A percentile compares a stretch with the other conserved stretches of the same genome.
phyloP scores from a whole-genome alignment of 2,888 invertebrate genomes.

The Oscheius sp. region DNA sequence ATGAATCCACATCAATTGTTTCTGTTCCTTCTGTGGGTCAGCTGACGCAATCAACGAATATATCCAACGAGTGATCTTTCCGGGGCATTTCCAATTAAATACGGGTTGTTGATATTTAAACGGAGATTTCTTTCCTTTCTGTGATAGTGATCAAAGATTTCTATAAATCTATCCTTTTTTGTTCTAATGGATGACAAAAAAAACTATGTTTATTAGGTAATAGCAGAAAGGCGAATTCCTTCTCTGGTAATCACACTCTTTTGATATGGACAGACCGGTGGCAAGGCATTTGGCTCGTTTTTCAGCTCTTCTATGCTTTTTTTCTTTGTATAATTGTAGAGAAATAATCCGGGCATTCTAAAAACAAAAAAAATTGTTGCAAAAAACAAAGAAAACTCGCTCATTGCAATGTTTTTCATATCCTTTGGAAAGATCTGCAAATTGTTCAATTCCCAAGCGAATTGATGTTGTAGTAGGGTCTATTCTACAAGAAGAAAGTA shows the following conservation, averaged over 20 bases:
- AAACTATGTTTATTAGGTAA: background rate
- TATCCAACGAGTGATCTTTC: constrained; percentile 20
- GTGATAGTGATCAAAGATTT: background rate
- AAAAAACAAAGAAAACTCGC: constrained; percentile 20
- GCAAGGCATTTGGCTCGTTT: constrained; percentile 47
- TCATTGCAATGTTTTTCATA: constrained; percentile 65
- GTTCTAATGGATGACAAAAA: too few species aligned
- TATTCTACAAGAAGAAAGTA: constrained; percentile 47
- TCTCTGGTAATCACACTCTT: background rate
- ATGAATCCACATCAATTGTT: background rate
- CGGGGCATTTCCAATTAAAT: too few species aligned
- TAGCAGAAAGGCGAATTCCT: constrained; percentile 3
- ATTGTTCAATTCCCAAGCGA: constrained; percentile 65
- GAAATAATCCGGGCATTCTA: constrained; percentile 66
- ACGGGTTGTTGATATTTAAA: background rate
- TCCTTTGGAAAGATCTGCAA: constrained; percentile 59
- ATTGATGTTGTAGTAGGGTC: constrained; percentile 53
- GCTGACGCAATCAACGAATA: constrained; percentile 5
- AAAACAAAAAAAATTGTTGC: constrained; percentile 17
- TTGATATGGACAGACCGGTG: constrained; percentile 23
- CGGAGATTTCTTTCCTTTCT: background rate
- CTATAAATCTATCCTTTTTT: background rate
- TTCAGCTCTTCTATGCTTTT: constrained; percentile 51
- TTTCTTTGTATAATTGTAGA: constrained; percentile 60
- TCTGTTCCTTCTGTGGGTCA: constrained; percentile 12